Conservation (phyloP, 2,888 invertebrate species). For the Pristionchus fissidentatus region DNA sequence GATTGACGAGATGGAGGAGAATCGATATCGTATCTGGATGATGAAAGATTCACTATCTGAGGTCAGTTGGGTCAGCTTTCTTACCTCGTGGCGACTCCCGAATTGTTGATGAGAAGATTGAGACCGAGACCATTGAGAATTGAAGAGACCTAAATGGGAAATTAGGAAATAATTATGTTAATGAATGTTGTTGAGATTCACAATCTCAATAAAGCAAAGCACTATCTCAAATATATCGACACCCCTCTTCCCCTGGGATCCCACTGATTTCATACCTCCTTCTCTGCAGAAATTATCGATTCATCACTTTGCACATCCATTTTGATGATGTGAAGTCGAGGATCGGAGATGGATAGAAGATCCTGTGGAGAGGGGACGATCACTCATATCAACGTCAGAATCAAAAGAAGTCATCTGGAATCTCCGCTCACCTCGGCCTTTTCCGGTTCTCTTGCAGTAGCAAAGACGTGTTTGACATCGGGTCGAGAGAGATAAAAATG, state of each 20-base stretch:
- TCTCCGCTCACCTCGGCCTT: conserved; percentile 48
- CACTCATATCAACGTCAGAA: background rate
- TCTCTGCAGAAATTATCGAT: conserved; percentile 47
- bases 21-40: conserved; percentile 25
- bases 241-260: too few relatives aligned
- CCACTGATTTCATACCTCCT: background rate
- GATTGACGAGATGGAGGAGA: background rate
- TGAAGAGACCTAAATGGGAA: background rate
- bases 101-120: conserved; percentile 46
- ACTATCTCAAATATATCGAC: too few relatives aligned
- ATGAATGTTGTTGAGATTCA: too few relatives aligned
- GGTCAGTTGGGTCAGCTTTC: too few relatives aligned
- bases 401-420: background rate
- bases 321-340: conserved; percentile 49
- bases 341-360: conserved; percentile 20
- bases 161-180: background rate
- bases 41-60: background rate
- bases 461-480: conserved; percentile 55
- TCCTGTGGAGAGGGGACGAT: background rate
- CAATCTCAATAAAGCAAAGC: too few relatives aligned
- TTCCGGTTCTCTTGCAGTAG: conserved; percentile 54
- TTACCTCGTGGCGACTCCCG: conserved; percentile 21
- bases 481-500: conserved; percentile 52
- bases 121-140: background rate
- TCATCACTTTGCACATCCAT: conserved; percentile 52